A percentile compares a stretch with the other conserved stretches of the same genome.
Conservation (phyloP, 2,888 invertebrate genomes). For the Caenorhabditis sp. region DNA sequence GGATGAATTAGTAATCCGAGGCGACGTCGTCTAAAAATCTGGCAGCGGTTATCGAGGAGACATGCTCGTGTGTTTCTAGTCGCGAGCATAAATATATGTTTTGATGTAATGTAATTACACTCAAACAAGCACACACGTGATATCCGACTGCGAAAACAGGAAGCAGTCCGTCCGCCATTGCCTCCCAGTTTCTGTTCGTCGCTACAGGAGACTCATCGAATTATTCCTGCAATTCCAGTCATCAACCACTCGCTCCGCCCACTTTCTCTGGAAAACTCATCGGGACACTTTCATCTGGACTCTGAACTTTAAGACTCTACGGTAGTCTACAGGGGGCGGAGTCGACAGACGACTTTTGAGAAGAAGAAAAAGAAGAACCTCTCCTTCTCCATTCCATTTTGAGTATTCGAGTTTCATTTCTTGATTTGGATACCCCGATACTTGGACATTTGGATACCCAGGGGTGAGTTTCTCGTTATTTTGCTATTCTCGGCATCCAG, state of each 20-base stretch:
- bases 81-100: conserved; percentile 32
- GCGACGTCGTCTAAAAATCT: not conserved
- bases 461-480: conserved; percentile 11
- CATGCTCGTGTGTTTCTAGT: conserved; percentile 22
- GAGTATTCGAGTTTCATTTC: not conserved
- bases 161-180: conserved; percentile 32
- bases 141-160: conserved; percentile 38
- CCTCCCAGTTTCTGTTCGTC: conserved; percentile 13
- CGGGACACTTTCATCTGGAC: conserved; percentile 25
- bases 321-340: conserved; percentile 56
- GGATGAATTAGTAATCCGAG: conserved; percentile 8
- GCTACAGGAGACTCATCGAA: no score
- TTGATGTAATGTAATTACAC: conserved; percentile 50
- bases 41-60: not conserved
- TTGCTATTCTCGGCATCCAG: conserved; percentile 17
- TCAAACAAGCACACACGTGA: conserved; percentile 36
- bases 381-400: conserved; percentile 12
- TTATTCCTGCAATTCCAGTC: no score
- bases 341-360: conserved; percentile 16
- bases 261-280: conserved; percentile 9
- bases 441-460: not conserved
- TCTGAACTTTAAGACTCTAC: conserved; percentile 40
- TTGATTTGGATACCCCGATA: not conserved
- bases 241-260: not conserved
- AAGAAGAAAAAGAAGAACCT: no score